These are phyloP conservation scores for Neotragus pygmaeus DNA, from an alignment of 2,113 vertebrate genomes.

Conservation along the genomic window DNA sequence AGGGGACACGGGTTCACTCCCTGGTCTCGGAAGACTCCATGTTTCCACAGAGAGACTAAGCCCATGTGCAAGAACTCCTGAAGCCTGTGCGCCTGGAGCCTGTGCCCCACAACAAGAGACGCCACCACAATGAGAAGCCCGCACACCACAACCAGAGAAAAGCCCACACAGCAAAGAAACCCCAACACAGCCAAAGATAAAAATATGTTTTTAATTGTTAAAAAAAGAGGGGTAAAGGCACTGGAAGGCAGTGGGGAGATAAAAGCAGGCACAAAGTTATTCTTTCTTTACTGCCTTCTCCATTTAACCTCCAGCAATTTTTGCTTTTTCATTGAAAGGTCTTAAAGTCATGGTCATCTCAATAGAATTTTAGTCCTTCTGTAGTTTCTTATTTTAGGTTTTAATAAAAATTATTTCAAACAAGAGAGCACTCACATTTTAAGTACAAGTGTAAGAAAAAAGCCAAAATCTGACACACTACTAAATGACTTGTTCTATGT, in stretches of 20 bases:
- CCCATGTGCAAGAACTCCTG: not conserved
- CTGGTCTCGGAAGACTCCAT: not conserved
- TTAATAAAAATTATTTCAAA: not conserved
- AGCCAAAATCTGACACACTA: not conserved
- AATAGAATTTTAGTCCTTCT: not conserved
- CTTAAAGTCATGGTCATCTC: not conserved
- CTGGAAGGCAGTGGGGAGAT: not conserved
- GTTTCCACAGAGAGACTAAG: not conserved
- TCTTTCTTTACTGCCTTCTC: not conserved
- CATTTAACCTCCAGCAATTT: not conserved
- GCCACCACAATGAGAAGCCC: not conserved
- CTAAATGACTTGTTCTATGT: not conserved
- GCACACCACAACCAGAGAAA: not conserved
- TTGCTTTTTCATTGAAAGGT: not conserved
- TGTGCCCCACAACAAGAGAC: not conserved
- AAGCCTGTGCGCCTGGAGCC: not conserved
- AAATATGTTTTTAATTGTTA: not conserved
- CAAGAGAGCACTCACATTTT: not conserved
- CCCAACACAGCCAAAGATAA: not conserved
- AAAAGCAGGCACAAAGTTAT: not conserved
- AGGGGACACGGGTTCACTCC: not conserved
- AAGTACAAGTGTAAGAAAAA: not conserved
- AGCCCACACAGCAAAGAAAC: not conserved
- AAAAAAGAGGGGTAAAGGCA: not conserved
- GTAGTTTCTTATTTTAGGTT: not conserved